These are phyloP conservation scores for Arvicanthis niloticus DNA, from an alignment of 2,113 vertebrate genomes.

Conservation along the genomic window DNA sequence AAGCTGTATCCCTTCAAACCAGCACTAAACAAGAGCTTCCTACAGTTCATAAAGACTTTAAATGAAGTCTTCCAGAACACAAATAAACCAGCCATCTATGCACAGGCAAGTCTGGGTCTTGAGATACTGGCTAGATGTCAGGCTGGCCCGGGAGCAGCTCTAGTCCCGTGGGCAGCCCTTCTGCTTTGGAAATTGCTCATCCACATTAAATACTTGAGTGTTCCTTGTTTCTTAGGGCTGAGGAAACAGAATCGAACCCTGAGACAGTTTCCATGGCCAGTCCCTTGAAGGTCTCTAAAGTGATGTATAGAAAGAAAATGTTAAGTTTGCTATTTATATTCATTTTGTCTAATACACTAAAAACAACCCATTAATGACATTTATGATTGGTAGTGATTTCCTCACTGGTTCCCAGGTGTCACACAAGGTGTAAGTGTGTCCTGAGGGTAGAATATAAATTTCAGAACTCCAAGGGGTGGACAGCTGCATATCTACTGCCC, in stretches of 20 bases:
- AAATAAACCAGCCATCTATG: not conserved
- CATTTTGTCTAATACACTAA: not conserved
- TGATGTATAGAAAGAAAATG: not conserved
- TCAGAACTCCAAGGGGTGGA: not conserved
- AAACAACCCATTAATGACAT: not conserved
- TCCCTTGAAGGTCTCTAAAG: not conserved
- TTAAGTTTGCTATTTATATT: not conserved
- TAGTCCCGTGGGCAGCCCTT: not conserved
- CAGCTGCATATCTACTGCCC: not conserved
- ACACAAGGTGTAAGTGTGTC: not conserved
- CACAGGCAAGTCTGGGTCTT: not conserved
- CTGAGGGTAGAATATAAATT: not conserved
- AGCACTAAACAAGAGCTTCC: not conserved
- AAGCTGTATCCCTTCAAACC: not conserved
- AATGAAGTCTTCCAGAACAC: not conserved
- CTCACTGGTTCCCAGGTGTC: not conserved
- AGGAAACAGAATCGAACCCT: not conserved
- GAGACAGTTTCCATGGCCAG: not conserved
- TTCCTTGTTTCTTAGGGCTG: not conserved
- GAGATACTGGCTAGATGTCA: not conserved
- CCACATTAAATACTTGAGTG: not conserved
- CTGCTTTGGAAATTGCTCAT: not conserved
- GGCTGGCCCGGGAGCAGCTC: not conserved
- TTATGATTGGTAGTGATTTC: not conserved
- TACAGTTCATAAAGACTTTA: conserved; percentile 10